Conservation (phyloP, 2,113 vertebrate species). For the Zosterops japonicus region DNA sequence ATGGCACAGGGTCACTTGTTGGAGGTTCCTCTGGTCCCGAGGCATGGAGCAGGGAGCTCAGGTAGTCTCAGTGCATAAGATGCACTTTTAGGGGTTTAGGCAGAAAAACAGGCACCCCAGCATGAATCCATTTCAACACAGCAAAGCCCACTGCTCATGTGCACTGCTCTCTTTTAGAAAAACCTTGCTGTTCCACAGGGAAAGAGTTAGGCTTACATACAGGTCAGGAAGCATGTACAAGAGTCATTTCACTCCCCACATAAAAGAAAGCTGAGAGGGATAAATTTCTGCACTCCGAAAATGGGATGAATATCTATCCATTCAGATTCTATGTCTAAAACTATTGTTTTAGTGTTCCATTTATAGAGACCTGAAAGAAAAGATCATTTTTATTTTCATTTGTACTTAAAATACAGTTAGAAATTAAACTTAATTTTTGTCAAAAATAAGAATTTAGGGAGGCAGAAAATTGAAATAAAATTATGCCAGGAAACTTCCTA, state of each 20-base stretch:
- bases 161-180: not conserved
- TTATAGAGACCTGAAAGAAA: not conserved
- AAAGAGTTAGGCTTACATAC: not conserved
- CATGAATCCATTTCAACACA: not conserved
- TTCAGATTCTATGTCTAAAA: not conserved
- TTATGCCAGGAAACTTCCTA: not conserved
- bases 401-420: not conserved
- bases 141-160: not conserved
- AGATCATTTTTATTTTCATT: not conserved
- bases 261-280: not conserved
- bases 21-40: not conserved
- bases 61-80: not conserved
- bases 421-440: not conserved
- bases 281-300: not conserved
- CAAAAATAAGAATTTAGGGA: not conserved
- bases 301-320: too few species aligned
- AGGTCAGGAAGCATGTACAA: not conserved
- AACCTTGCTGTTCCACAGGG: not conserved
- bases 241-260: not conserved
- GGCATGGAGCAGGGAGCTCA: not conserved
- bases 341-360: not conserved
- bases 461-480: not conserved
- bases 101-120: not conserved
- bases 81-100: not conserved
- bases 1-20: not conserved